Conservation (phyloP, 2,888 invertebrate genomes). For the Acleris cristana region DNA sequence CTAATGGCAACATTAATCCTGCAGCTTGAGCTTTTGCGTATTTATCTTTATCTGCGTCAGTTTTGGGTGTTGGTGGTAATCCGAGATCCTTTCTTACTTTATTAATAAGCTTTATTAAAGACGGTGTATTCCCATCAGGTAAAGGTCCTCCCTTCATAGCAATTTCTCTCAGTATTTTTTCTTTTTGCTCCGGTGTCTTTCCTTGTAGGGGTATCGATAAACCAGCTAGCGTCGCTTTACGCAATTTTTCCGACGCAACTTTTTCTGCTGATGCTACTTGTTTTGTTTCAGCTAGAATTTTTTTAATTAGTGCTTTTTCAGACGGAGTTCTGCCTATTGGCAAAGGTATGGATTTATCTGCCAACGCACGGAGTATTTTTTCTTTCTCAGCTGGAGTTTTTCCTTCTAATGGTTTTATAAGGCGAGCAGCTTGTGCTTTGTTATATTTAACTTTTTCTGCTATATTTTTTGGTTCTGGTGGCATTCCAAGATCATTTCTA, state of each 20-base stretch:
- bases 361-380: conserved; percentile 35
- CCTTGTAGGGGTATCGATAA: conserved; percentile 41
- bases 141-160: conserved; percentile 44
- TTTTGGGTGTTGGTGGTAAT: neutral
- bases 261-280: conserved; percentile 36
- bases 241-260: conserved; percentile 40
- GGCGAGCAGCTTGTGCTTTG: conserved; percentile 37
- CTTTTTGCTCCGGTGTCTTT: conserved; percentile 40
- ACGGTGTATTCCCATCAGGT: conserved; percentile 55
- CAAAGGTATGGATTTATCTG: neutral
- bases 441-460: neutral
- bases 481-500: neutral
- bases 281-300: conserved; percentile 41
- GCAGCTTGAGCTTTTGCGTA: conserved; percentile 15
- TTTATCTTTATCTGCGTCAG: neutral
- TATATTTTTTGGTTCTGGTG: neutral
- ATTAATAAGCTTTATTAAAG: conserved; percentile 50
- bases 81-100: conserved; percentile 18
- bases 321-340: conserved; percentile 47
- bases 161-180: conserved; percentile 39
- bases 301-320: conserved; percentile 43
- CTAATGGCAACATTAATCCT: conserved; percentile 38
- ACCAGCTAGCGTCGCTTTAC: conserved; percentile 43
- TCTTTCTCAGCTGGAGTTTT: conserved; percentile 4
- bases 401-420: conserved; percentile 26